Evolutionary conservation across 2,113 vertebrate species (phyloP).

Genomic region (Lasiurus borealis): DNA sequence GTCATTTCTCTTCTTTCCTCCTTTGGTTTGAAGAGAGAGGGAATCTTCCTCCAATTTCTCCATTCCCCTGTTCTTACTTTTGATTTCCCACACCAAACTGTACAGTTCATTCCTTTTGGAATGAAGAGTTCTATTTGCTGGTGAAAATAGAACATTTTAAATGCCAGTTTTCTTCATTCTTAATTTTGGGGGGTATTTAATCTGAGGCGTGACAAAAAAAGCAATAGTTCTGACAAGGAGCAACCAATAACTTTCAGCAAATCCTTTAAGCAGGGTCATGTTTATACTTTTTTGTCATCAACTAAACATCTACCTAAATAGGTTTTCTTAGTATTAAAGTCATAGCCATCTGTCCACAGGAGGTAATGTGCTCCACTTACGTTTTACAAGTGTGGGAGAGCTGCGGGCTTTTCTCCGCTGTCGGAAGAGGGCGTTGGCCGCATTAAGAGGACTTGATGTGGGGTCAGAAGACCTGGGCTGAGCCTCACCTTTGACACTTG

Average conservation of each 20-base stretch:
- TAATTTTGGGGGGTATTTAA: background rate
- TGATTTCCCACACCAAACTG: background rate
- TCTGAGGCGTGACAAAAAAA: constrained; percentile 58
- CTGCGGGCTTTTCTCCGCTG: background rate
- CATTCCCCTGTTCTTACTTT: background rate
- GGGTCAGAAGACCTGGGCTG: background rate
- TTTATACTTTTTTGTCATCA: constrained; percentile 63
- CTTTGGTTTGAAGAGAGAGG: background rate
- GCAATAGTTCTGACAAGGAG: constrained; percentile 61
- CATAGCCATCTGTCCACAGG: constrained; percentile 67
- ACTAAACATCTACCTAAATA: constrained; percentile 64
- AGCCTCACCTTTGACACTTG: background rate
- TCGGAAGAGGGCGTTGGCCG: background rate
- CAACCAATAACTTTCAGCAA: constrained; percentile 54
- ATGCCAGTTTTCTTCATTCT: constrained; percentile 54
- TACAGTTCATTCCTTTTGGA: constrained; percentile 35
- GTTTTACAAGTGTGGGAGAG: background rate
- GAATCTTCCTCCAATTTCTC: background rate
- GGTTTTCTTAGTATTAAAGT: constrained; percentile 62
- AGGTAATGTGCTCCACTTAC: constrained; percentile 19
- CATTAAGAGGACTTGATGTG: background rate
- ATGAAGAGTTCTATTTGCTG: constrained; percentile 35
- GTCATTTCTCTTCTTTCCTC: background rate
- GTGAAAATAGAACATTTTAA: constrained; percentile 39
- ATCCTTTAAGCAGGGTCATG: constrained; percentile 66